A percentile compares a stretch with the other conserved stretches of the same genome.
Conservation (phyloP, 1,140 invertebrate genomes). For the Eriocheir sinensis region DNA sequence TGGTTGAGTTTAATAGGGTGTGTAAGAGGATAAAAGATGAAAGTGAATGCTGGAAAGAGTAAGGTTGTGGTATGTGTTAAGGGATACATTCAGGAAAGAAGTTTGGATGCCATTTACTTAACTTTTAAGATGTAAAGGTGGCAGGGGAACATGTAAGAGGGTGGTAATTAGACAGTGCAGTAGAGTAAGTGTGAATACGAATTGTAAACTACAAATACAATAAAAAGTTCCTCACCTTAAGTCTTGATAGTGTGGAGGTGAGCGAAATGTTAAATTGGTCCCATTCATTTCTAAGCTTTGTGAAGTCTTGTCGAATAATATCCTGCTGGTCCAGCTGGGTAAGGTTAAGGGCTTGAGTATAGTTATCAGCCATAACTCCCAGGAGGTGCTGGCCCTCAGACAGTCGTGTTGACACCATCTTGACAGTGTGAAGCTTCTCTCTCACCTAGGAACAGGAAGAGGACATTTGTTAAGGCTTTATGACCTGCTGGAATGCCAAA, state of each 20-base stretch:
- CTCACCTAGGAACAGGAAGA: conserved; percentile 12
- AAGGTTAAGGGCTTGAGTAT: conserved; percentile 91
- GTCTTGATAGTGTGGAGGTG: conserved; percentile 77
- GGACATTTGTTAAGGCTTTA: too few species aligned
- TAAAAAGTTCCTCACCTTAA: conserved; percentile 70
- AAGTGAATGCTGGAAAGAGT: too few species aligned
- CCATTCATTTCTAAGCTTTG: conserved; percentile 89
- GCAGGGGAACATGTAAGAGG: too few species aligned
- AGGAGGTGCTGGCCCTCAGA: conserved; percentile 94
- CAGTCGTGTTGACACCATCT: conserved; percentile 87
- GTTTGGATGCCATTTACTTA: too few species aligned
- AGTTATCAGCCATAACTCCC: conserved; percentile 90
- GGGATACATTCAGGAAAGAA: too few species aligned
- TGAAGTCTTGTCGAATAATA: conserved; percentile 88
- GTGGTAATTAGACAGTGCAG: too few species aligned
- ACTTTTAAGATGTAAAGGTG: too few species aligned
- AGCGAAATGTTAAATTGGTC: conserved; percentile 91
- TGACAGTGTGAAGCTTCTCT: conserved; percentile 86
- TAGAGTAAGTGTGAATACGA: too few species aligned
- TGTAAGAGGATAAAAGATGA: too few species aligned
- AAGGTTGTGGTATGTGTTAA: too few species aligned
- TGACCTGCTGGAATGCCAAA: too few species aligned
- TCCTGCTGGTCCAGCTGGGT: conserved; percentile 91
- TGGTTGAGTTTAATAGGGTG: too few species aligned
- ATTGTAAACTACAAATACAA: background rate